A percentile compares a stretch with the other conserved stretches of the same genome.
Conservation (phyloP, 2,888 invertebrate genomes). For the Xestia ashworthii region DNA sequence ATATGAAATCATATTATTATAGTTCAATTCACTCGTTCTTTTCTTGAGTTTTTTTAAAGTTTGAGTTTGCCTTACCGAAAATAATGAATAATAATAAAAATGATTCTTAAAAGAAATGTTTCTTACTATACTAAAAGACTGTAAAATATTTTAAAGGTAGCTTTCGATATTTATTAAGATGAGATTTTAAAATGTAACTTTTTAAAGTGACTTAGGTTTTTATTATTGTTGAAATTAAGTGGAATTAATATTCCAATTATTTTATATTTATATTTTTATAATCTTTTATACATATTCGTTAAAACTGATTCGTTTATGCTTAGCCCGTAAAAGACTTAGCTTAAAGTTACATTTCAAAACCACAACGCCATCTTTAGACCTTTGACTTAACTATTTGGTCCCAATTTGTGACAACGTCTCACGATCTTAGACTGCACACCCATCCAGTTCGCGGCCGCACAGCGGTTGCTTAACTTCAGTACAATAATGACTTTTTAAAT, state of each 20-base stretch:
- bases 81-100: constrained; percentile 49
- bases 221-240: constrained; percentile 22
- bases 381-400: constrained; percentile 61
- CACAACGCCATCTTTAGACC: constrained; percentile 37
- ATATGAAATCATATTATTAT: not conserved
- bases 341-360: constrained; percentile 49
- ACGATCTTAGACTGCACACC: constrained; percentile 55
- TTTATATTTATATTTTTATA: not conserved
- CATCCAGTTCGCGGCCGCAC: constrained; percentile 41
- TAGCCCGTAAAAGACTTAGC: constrained; percentile 55
- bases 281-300: constrained; percentile 2
- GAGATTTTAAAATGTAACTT: constrained; percentile 40
- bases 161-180: constrained; percentile 17
- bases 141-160: constrained; percentile 53
- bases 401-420: constrained; percentile 63
- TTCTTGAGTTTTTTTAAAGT: not conserved
- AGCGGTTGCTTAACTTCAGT: constrained; percentile 45
- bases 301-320: not conserved
- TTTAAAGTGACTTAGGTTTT: constrained; percentile 20
- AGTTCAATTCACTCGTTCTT: constrained; percentile 22
- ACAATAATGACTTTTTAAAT: constrained; percentile 41
- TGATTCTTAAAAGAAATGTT: constrained; percentile 40
- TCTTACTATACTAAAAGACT: constrained; percentile 55
- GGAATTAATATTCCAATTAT: constrained; percentile 1
- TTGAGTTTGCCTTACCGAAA: constrained; percentile 45